phyloP scores from a whole-genome alignment of 2,797 vertebrate genomes.

The Pangasius krempfi region DNA sequence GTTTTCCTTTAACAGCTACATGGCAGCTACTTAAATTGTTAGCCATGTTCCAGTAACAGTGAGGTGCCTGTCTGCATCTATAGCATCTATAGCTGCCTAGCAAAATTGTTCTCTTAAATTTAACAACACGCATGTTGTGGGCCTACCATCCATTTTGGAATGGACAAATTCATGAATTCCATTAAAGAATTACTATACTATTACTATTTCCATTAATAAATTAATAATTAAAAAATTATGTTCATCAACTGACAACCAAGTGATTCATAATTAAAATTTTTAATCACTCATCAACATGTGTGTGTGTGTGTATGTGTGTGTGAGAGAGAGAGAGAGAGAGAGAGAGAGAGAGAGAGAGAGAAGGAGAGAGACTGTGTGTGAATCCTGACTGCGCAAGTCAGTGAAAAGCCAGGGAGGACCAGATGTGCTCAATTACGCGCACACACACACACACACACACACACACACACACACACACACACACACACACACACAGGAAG shows the following conservation, averaged over 20 bases:
- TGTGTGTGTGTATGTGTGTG: not conserved
- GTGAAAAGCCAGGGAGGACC: not conserved
- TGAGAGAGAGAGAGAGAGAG: not conserved
- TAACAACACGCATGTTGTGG: not conserved
- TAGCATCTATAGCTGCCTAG: not conserved
- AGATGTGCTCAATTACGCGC: not conserved
- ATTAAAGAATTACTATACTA: too few species aligned
- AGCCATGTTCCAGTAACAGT: not conserved
- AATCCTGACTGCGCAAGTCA: not conserved
- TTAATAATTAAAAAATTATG: too few species aligned
- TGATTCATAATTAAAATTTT: not conserved
- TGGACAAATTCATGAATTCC: not conserved
- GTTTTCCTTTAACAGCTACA: not conserved
- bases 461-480: constrained; percentile 54
- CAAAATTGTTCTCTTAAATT: not conserved
- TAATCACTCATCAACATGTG: not conserved
- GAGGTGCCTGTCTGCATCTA: not conserved
- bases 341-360: not conserved
- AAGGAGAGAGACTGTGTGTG: not conserved
- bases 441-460: not conserved
- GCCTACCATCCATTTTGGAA: not conserved
- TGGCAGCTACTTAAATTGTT: not conserved
- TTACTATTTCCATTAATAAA: too few species aligned
- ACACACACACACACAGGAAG: constrained; percentile 6
- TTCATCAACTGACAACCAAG: not conserved